Conservation (phyloP, 2,888 invertebrate species). For the Agrotis exclamationis region DNA sequence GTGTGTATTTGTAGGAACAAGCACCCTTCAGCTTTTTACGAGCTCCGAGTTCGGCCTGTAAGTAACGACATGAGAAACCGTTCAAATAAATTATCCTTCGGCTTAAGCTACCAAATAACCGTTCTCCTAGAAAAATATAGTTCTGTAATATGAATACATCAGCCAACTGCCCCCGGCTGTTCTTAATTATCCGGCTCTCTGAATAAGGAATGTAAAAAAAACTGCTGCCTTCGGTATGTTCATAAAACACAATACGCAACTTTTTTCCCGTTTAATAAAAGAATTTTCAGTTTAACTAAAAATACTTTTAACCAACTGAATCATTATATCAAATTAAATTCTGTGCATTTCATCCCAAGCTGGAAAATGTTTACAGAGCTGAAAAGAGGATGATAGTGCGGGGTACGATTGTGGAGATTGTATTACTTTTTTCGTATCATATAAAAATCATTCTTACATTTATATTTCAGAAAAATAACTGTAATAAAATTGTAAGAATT, state of each 20-base stretch:
- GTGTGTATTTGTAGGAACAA: constrained; percentile 5
- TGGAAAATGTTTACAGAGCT: constrained; percentile 9
- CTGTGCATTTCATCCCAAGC: neutral
- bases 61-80: constrained; percentile 33
- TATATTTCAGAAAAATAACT: neutral
- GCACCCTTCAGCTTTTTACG: constrained; percentile 20
- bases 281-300: neutral
- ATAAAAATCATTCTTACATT: neutral
- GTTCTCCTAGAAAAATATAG: constrained; percentile 33
- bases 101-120: constrained; percentile 19
- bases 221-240: constrained; percentile 11
- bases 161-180: constrained; percentile 42
- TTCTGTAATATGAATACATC: constrained; percentile 40
- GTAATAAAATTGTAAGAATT: neutral
- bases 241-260: constrained; percentile 24
- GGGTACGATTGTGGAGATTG: neutral
- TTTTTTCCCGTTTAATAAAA: neutral
- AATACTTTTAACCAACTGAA: neutral
- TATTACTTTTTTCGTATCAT: neutral
- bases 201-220: constrained; percentile 32
- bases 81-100: constrained; percentile 38
- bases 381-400: constrained; percentile 1
- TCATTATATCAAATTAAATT: neutral
- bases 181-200: constrained; percentile 47
- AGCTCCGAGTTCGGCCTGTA: constrained; percentile 21